phyloP scores from a whole-genome alignment of 2,888 invertebrate genomes.

The Hipparchia sbordonii region DNA sequence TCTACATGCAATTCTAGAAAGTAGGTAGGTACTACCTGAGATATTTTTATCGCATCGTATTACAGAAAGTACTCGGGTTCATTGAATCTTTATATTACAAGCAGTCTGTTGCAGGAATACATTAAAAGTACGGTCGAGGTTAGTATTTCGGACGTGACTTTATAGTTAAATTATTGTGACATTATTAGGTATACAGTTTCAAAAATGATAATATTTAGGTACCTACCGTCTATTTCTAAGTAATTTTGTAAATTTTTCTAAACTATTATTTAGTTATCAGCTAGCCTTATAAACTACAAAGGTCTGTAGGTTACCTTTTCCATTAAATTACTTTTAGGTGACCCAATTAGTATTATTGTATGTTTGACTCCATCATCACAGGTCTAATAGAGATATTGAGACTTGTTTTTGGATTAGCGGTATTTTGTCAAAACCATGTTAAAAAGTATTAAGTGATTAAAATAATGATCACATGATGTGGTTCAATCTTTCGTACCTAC shows the following conservation, averaged over 20 bases:
- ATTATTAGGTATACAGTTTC: not conserved
- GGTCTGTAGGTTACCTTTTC: not conserved
- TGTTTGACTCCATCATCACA: no score
- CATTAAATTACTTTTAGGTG: not conserved
- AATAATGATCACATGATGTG: no score
- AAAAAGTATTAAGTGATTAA: no score
- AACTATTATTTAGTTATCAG: not conserved
- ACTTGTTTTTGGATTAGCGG: no score
- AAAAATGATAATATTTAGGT: not conserved
- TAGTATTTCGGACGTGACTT: constrained; percentile 40
- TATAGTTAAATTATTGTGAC: constrained; percentile 18
- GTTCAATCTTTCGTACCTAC: no score
- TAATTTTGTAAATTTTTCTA: not conserved
- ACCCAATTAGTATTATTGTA: no score
- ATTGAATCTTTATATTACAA: constrained; percentile 35
- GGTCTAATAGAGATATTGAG: no score
- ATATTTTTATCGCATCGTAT: constrained; percentile 49
- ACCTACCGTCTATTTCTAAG: not conserved
- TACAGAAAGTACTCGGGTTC: constrained; percentile 48
- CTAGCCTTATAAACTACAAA: not conserved
- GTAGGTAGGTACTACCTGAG: constrained; percentile 41
- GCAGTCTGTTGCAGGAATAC: not conserved
- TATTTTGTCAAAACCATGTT: no score
- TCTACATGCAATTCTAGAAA: constrained; percentile 49
- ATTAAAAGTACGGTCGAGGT: constrained; percentile 43